Conservation (phyloP, 1,140 invertebrate genomes). For the Idris sp. region DNA sequence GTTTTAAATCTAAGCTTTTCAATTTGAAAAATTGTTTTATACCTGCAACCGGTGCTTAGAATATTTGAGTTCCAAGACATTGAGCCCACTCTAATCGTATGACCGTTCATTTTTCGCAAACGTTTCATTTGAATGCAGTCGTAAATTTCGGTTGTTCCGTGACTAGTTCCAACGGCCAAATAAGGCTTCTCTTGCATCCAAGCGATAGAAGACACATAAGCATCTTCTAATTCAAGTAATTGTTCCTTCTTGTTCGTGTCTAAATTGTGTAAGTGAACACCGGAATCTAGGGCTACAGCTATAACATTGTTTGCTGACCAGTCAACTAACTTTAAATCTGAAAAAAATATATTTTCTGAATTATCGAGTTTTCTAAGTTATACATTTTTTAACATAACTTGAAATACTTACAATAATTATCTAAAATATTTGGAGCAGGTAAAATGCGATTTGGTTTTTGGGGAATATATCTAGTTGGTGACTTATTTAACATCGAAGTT, state of each 20-base stretch:
- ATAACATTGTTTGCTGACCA: conserved; percentile 96
- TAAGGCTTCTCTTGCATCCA: conserved; percentile 95
- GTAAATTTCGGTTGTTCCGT: conserved; percentile 86
- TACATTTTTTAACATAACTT: conserved; percentile 3
- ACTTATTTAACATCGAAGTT: conserved; percentile 86
- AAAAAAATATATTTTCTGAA: conserved; percentile 43
- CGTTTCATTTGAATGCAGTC: conserved; percentile 86
- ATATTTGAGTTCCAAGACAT: conserved; percentile 95
- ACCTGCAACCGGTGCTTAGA: conserved; percentile 88
- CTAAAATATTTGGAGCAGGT: conserved; percentile 97
- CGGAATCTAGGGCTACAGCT: conserved; percentile 91
- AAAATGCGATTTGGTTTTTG: conserved; percentile 95
- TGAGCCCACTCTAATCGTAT: conserved; percentile 89
- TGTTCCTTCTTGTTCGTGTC: conserved; percentile 92
- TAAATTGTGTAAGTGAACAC: conserved; percentile 98
- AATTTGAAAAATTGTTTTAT: no score
- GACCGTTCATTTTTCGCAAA: conserved; percentile 86
- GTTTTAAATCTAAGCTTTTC: no score
- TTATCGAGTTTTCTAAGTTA: no score
- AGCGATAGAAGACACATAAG: conserved; percentile 91
- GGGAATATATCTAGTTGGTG: conserved; percentile 90
- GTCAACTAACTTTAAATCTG: conserved; percentile 96
- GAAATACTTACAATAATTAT: conserved; percentile 93
- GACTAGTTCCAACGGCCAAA: conserved; percentile 92
- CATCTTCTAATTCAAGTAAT: conserved; percentile 88